Conservation (phyloP, 2,888 invertebrate genomes). For the Lysandra coridon region DNA sequence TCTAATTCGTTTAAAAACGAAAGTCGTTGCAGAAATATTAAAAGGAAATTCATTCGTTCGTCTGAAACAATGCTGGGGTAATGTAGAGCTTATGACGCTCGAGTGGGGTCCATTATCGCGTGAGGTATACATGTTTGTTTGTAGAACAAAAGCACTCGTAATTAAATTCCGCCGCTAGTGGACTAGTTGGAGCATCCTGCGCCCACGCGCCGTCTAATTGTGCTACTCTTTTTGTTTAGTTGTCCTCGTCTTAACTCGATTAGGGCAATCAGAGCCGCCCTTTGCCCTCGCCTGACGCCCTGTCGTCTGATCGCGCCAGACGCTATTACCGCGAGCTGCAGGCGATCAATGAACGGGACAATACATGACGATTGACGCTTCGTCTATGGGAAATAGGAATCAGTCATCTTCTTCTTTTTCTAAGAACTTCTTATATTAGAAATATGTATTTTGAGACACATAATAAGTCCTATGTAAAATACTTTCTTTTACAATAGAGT, state of each 20-base stretch:
- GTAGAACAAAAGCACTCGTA: slow-evolving; percentile 46
- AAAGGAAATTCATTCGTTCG: slow-evolving; percentile 8
- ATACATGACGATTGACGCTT: not conserved
- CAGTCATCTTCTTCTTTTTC: not conserved
- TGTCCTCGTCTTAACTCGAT: slow-evolving; percentile 71
- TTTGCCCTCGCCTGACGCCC: slow-evolving; percentile 60
- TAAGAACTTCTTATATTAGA: no score
- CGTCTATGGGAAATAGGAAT: not conserved
- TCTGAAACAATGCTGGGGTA: not conserved
- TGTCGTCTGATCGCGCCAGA: slow-evolving; percentile 49
- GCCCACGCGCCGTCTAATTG: slow-evolving; percentile 72
- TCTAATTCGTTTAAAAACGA: slow-evolving; percentile 20
- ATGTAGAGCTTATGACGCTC: not conserved
- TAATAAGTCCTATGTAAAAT: not conserved
- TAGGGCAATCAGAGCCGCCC: slow-evolving; percentile 75
- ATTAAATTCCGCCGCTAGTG: slow-evolving; percentile 55
- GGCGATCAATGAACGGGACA: slow-evolving; percentile 35
- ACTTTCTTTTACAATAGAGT: not conserved
- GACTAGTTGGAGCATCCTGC: slow-evolving; percentile 60
- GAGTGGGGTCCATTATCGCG: not conserved
- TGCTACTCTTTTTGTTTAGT: slow-evolving; percentile 74
- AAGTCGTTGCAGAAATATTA: slow-evolving; percentile 24
- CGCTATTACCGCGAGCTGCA: slow-evolving; percentile 32
- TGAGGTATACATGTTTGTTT: slow-evolving; percentile 41
- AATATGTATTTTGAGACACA: not conserved